phyloP scores from a whole-genome alignment of 2,797 vertebrate genomes.

The Sebastes alutus region DNA sequence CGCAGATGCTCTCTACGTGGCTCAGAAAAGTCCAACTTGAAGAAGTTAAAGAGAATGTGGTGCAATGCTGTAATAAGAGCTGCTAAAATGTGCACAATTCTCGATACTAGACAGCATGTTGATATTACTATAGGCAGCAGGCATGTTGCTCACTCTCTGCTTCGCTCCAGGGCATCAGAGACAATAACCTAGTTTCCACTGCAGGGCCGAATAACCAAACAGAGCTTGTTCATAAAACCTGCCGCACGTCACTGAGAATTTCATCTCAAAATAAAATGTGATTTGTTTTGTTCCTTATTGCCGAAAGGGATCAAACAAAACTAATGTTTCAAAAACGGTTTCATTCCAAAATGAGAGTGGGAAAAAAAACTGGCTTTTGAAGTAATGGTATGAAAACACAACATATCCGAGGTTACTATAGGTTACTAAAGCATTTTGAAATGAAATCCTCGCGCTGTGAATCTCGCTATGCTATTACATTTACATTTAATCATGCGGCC shows the following conservation, averaged over 20 bases:
- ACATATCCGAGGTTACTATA: constrained; percentile 10
- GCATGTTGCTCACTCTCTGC: constrained; percentile 68
- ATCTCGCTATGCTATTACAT: constrained; percentile 21
- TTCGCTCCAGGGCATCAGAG: constrained; percentile 64
- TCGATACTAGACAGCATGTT: constrained; percentile 59
- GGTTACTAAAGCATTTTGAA: constrained; percentile 27
- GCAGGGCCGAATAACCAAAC: constrained; percentile 42
- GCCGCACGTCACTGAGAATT: constrained; percentile 21
- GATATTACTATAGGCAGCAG: constrained; percentile 69
- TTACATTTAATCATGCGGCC: constrained; percentile 17
- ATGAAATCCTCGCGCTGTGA: constrained; percentile 24
- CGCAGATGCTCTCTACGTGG: not conserved
- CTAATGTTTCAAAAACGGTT: constrained; percentile 14
- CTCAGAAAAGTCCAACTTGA: not conserved
- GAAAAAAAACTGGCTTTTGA: constrained; percentile 13
- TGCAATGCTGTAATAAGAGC: not conserved
- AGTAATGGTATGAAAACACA: constrained; percentile 32
- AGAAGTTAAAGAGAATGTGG: not conserved
- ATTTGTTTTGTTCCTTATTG: constrained; percentile 27
- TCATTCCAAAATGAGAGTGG: constrained; percentile 18
- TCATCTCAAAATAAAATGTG: constrained; percentile 21
- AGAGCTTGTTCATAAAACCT: constrained; percentile 48
- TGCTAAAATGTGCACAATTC: constrained; percentile 8
- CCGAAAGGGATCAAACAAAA: constrained; percentile 17
- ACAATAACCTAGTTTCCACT: constrained; percentile 76